A percentile compares a stretch with the other conserved stretches of the same genome.
Evolutionary conservation across 2,888 invertebrate species (phyloP).

Genomic region (Archips xylosteana): DNA sequence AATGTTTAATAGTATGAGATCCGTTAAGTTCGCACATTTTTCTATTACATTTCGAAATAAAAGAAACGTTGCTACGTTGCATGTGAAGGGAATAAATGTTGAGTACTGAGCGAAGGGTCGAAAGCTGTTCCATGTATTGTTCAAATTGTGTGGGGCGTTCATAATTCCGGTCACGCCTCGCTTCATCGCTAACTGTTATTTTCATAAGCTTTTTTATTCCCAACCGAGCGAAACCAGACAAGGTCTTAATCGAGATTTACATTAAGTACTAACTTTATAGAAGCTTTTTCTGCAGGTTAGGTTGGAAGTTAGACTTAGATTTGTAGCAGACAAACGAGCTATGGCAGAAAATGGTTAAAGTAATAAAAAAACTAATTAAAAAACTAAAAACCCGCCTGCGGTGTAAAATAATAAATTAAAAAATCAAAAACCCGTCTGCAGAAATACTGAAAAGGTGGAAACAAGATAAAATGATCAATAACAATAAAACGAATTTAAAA

Average conservation of each 20-base stretch:
- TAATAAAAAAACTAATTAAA: too few species aligned
- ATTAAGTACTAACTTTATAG: neutral
- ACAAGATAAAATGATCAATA: too few species aligned
- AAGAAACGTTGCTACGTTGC: neutral
- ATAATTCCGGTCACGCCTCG: conserved; percentile 72
- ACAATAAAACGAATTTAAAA: too few species aligned
- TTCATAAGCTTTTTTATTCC: conserved; percentile 51
- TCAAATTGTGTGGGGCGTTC: conserved; percentile 72
- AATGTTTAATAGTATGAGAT: neutral
- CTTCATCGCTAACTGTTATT: conserved; percentile 64
- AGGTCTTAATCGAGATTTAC: neutral
- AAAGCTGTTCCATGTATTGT: conserved; percentile 58
- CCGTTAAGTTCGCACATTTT: neutral
- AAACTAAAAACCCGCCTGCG: too few species aligned
- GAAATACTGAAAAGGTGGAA: too few species aligned
- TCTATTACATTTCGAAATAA: conserved; percentile 4
- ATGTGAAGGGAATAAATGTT: conserved; percentile 7
- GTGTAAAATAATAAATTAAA: too few species aligned
- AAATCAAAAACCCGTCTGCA: too few species aligned
- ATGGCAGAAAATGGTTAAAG: neutral
- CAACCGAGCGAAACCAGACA: neutral
- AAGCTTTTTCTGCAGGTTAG: neutral
- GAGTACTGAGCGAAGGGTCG: conserved; percentile 19
- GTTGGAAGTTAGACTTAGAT: too few species aligned
- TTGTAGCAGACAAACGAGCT: too few species aligned